Percentiles rank a stretch among this genome's conserved stretches.
phyloP scores from a whole-genome alignment of 2,888 invertebrate genomes.

The Phrixothrix hirtus region DNA sequence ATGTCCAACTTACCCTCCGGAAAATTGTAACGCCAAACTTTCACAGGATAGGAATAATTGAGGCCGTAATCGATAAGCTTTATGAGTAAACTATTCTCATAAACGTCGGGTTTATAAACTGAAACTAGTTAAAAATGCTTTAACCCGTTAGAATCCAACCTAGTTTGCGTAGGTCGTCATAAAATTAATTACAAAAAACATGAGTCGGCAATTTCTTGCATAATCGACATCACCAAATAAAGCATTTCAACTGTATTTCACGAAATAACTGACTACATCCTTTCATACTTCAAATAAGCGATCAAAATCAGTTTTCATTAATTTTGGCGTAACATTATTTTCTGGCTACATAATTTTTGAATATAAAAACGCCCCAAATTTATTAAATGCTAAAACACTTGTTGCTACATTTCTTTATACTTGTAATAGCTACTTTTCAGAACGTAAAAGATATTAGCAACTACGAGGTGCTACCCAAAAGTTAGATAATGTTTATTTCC shows the following conservation, averaged over 20 bases:
- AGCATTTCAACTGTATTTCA: not conserved
- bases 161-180: not conserved
- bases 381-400: no score
- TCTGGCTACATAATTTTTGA: no score
- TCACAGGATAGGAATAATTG: slow-evolving; percentile 33
- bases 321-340: no score
- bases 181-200: not conserved
- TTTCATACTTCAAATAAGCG: no score
- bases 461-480: no score
- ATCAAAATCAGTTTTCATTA: no score
- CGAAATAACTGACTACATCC: not conserved
- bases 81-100: slow-evolving; percentile 35
- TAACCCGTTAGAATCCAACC: slow-evolving; percentile 11
- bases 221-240: not conserved
- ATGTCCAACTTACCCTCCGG: slow-evolving; percentile 28
- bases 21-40: slow-evolving; percentile 30
- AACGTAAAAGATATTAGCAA: no score
- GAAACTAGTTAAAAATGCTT: slow-evolving; percentile 22
- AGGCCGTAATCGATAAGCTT: slow-evolving; percentile 39
- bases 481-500: no score
- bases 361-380: no score
- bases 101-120: slow-evolving; percentile 26
- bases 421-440: no score
- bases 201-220: not conserved
- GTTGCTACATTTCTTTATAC: no score